Evolutionary conservation across 2,797 vertebrate genomes (phyloP), one percentile per base, ranked within the genome.

Genomic region (Macrochelys suwanniensis): DNA sequence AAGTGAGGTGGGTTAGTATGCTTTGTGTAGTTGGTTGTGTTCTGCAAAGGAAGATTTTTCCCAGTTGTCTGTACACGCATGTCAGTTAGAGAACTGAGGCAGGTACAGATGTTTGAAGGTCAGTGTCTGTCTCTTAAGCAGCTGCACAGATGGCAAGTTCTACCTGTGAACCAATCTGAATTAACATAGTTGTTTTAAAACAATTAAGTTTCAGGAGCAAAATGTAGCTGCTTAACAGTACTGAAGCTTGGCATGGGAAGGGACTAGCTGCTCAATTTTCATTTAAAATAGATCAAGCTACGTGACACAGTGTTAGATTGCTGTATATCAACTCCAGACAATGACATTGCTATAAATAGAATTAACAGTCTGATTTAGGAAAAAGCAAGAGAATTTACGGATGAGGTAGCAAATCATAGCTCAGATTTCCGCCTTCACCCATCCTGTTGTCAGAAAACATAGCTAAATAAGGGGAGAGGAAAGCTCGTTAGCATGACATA

Each of bases 121-220:
- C 94, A 89, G 0, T 82, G 80, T 74, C 84, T 95, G 87, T 91
- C 90, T 95, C 84, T 83, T 87, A 42, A 80, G 80, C 42, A 88
- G 49, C 87, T 74, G 26, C 88, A 71, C 92, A 97, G 92, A 94
- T 97, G 97, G 94, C 92, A 94, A 59, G 80, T 86, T 92, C 80
- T 71, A 86, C 84, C 85, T 87, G 84, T 71, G 94, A 90, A 91
- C 90, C 76, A 49, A 17, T 94, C 80, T 90, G 82, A 92, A 94
- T 96, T 95, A 96, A 91, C 94, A 91, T 82, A 1, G 45, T 47
- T 57, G 45, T 61, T 96, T 94, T 79, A 82, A 93, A 96, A 94
- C 90, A 96, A 97, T 97, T 97, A 96, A 78, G 89, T 95, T 95
- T 96, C 85, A 83, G 92, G 85, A 97, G 95, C 93, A 97, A 92